These are phyloP conservation scores for Colaptes auratus DNA, from an alignment of 2,113 vertebrate genomes.

Conservation along the genomic window DNA sequence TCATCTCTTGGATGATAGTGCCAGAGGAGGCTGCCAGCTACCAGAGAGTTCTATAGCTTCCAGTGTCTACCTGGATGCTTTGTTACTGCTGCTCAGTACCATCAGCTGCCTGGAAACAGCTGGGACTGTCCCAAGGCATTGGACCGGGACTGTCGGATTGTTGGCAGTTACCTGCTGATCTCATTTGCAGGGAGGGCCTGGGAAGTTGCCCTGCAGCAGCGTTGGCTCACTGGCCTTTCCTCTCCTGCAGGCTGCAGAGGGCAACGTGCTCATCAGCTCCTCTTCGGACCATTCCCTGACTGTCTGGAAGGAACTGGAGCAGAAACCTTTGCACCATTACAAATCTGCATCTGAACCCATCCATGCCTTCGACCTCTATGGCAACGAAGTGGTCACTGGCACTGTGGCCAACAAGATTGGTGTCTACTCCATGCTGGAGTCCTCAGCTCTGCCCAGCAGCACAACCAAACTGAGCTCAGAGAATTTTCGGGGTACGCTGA, in stretches of 20 bases:
- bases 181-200: neutral
- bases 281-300: conserved; percentile 93
- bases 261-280: conserved; percentile 91
- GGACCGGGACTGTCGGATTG: neutral
- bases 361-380: conserved; percentile 92
- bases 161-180: neutral
- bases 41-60: neutral
- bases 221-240: neutral
- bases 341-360: conserved; percentile 91
- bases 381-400: conserved; percentile 89
- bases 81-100: neutral
- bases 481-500: conserved; percentile 95
- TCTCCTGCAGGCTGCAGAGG: conserved; percentile 87
- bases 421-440: conserved; percentile 91
- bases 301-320: conserved; percentile 95
- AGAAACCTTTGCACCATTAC: conserved; percentile 92
- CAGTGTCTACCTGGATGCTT: neutral
- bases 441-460: conserved; percentile 83
- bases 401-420: conserved; percentile 96
- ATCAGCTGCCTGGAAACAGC: neutral
- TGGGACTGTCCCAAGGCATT: neutral
- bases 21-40: neutral
- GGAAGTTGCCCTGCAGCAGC: neutral
- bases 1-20: neutral
- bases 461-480: conserved; percentile 94